Evolutionary conservation across 2,113 vertebrate genomes (phyloP).

Genomic region (Cyprinodon tularosa): DNA sequence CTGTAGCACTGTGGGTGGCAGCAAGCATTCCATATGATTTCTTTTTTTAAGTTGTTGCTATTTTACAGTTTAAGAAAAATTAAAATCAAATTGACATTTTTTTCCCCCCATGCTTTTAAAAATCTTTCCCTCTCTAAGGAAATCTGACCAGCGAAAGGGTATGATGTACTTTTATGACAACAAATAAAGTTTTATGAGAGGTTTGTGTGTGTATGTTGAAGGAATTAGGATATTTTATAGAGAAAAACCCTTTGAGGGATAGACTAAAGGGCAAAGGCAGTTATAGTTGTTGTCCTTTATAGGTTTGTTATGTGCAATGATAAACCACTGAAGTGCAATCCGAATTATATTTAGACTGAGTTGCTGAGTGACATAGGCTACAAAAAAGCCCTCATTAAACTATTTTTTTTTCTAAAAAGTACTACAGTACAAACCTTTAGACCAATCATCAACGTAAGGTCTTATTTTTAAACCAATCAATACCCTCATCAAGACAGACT

Average conservation of each 20-base stretch:
- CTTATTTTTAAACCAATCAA: no score
- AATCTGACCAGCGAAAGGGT: constrained; percentile 43
- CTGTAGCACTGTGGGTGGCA: constrained; percentile 16
- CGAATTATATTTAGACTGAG: not conserved
- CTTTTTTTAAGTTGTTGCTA: not conserved
- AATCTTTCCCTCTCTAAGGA: constrained; percentile 52
- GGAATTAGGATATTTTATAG: constrained; percentile 29
- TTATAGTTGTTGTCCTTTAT: constrained; percentile 42
- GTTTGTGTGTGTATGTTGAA: constrained; percentile 18
- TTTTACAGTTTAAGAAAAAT: constrained; percentile 46
- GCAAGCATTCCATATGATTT: not conserved
- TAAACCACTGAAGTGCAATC: constrained; percentile 25
- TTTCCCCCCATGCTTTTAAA: constrained; percentile 46
- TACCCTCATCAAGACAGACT: not conserved
- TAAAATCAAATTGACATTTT: constrained; percentile 19
- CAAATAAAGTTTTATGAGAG: constrained; percentile 58
- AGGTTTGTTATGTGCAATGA: constrained; percentile 20
- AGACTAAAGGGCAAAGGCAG: constrained; percentile 26
- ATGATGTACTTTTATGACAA: constrained; percentile 57
- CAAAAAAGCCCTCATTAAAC: not conserved
- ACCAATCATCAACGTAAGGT: not conserved
- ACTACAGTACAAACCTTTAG: no score
- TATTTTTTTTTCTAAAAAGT: not conserved
- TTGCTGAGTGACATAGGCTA: not conserved
- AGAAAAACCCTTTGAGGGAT: constrained; percentile 21